Evolutionary conservation across 30 jellyfish, hydroid and myxozoan genomes (phyloP).

Genomic region (Turritopsis rubra): DNA sequence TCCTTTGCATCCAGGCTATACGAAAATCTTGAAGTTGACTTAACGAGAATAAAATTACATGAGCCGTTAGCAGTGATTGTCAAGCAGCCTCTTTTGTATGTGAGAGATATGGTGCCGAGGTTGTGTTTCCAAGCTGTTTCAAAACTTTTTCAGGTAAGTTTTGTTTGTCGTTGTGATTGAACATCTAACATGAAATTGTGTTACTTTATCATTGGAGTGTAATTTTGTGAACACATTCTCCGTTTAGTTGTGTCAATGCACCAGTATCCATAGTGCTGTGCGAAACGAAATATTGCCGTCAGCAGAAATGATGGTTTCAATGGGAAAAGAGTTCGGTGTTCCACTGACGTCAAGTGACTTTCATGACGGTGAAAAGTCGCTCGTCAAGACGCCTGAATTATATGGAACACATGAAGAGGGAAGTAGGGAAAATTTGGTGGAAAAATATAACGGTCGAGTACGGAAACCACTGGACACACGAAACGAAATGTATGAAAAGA

Average conservation of each 20-base stretch:
- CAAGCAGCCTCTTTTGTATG: constrained; percentile 78
- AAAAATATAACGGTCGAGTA: constrained; percentile 9
- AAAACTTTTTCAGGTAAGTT: constrained; percentile 53
- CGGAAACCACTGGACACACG: constrained; percentile 56
- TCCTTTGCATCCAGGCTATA: constrained; percentile 66
- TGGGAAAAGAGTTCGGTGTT: constrained; percentile 65
- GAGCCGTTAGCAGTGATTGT: constrained; percentile 67
- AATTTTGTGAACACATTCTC: too few relatives aligned
- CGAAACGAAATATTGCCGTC: constrained; percentile 74
- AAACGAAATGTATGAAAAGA: constrained; percentile 42
- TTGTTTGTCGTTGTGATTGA: too few relatives aligned
- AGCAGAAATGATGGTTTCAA: constrained; percentile 71
- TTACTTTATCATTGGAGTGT: too few relatives aligned
- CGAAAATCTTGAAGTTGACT: constrained; percentile 64
- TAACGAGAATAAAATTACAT: constrained; percentile 63
- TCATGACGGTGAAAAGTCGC: constrained; percentile 12
- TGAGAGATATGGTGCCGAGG: constrained; percentile 85
- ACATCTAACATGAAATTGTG: too few relatives aligned
- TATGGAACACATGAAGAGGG: neutral
- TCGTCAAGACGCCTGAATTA: neutral
- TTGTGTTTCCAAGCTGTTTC: constrained; percentile 65
- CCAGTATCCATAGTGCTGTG: constrained; percentile 45
- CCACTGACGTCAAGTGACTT: constrained; percentile 56
- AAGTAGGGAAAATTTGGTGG: neutral
- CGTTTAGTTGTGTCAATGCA: constrained; percentile 36